Percentiles rank a stretch among this genome's conserved stretches.
These are phyloP conservation scores for Amphipyra tragopoginis DNA, from an alignment of 2,888 invertebrate species.

Conservation along the genomic window DNA sequence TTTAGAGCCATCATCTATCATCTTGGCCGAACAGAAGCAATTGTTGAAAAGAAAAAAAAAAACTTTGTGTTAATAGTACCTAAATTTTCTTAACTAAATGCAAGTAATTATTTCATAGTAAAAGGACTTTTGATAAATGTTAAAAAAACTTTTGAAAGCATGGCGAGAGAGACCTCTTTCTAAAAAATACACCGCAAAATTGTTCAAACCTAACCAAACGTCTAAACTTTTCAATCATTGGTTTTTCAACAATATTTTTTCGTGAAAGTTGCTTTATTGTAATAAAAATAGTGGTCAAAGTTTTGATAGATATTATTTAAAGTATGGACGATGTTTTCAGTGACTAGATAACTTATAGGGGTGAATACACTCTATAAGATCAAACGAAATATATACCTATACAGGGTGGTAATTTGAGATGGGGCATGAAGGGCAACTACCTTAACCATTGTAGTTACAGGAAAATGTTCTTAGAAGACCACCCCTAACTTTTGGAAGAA, in stretches of 20 bases:
- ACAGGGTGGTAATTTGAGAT: too few relatives aligned
- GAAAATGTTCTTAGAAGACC: too few relatives aligned
- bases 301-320: too few relatives aligned
- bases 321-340: too few relatives aligned
- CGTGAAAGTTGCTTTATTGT: neutral
- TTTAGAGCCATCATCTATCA: slow-evolving; percentile 11
- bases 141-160: slow-evolving; percentile 1
- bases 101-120: neutral
- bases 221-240: slow-evolving; percentile 6
- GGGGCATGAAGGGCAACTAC: too few relatives aligned
- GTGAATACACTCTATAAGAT: too few relatives aligned
- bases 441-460: too few relatives aligned
- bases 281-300: neutral
- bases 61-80: slow-evolving; percentile 2
- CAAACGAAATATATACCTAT: too few relatives aligned
- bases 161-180: neutral
- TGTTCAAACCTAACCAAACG: too few relatives aligned
- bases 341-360: too few relatives aligned
- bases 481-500: too few relatives aligned
- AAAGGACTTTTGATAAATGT: neutral
- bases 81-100: too few relatives aligned
- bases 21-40: neutral
- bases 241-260: slow-evolving; percentile 1
- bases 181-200: slow-evolving; percentile 4
- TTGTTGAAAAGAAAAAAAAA: neutral